A percentile compares a stretch with the other conserved stretches of the same genome.
phyloP scores from a whole-genome alignment of 2,113 vertebrate species.

The Pterocles orientalis region DNA sequence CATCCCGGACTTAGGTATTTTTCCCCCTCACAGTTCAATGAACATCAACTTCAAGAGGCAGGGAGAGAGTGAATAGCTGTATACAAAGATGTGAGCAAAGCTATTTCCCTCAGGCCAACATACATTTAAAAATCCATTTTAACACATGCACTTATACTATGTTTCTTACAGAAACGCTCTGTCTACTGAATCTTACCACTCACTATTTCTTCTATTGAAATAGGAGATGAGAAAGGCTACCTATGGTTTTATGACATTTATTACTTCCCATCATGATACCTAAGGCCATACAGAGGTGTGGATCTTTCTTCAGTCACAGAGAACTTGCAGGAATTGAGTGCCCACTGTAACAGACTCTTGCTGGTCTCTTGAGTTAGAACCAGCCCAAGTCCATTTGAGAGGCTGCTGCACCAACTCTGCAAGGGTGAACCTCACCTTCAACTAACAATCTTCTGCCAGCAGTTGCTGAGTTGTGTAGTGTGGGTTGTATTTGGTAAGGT shows the following conservation, averaged over 20 bases:
- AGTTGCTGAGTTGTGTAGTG: not conserved
- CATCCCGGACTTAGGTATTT: not conserved
- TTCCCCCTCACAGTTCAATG: slow-evolving; percentile 14
- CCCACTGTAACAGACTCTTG: not conserved
- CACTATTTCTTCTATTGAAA: not conserved
- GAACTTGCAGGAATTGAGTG: not conserved
- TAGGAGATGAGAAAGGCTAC: not conserved
- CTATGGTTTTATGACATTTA: not conserved
- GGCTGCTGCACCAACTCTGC: not conserved
- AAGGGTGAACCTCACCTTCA: not conserved
- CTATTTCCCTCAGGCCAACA: slow-evolving; percentile 23
- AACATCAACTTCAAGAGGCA: slow-evolving; percentile 1
- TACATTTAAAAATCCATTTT: slow-evolving; percentile 50
- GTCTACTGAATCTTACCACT: not conserved
- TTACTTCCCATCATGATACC: not conserved
- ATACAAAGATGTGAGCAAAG: slow-evolving; percentile 49
- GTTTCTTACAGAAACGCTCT: slow-evolving; percentile 1
- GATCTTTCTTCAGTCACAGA: not conserved
- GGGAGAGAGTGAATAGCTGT: slow-evolving; percentile 23
- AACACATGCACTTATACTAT: not conserved
- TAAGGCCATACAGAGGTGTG: not conserved
- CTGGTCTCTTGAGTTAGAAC: not conserved
- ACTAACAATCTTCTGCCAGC: not conserved
- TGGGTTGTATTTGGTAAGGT: not conserved
- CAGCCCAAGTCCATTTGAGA: not conserved